A percentile compares a stretch with the other conserved stretches of the same genome.
Conservation (phyloP, 2,113 vertebrate species). For the Nycticorax nycticorax region DNA sequence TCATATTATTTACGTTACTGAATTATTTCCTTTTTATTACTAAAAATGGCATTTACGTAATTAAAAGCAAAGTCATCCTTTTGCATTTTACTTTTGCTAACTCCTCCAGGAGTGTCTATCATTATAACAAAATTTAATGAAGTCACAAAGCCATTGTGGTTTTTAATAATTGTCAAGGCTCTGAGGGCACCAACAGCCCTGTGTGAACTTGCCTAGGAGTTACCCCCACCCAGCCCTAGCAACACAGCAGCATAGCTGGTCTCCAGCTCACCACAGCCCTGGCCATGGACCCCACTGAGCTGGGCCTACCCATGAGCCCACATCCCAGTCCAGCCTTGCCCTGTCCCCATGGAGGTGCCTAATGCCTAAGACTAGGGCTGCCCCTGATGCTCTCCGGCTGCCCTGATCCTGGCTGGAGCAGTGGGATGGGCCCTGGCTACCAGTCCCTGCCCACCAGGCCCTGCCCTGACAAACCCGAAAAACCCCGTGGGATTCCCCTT, state of each 20-base stretch:
- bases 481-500: background rate
- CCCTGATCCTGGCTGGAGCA: background rate
- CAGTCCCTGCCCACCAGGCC: too few relatives aligned
- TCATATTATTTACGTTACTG: background rate
- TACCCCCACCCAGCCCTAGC: too few relatives aligned
- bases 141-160: background rate
- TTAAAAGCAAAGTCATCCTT: background rate
- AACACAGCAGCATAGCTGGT: accelerated
- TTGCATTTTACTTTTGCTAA: background rate
- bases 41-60: background rate
- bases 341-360: background rate
- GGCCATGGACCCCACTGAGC: accelerated
- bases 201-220: background rate
- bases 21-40: background rate
- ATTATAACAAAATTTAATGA: background rate
- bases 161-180: background rate
- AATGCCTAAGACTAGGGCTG: background rate
- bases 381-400: background rate
- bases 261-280: background rate
- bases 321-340: accelerated
- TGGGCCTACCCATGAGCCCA: too few relatives aligned
- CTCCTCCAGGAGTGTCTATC: background rate
- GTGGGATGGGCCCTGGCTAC: too few relatives aligned
- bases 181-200: background rate
- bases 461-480: too few relatives aligned